Base-by-base conservation (phyloP, 2,113 vertebrate species). In the Columba janthina region DNA sequence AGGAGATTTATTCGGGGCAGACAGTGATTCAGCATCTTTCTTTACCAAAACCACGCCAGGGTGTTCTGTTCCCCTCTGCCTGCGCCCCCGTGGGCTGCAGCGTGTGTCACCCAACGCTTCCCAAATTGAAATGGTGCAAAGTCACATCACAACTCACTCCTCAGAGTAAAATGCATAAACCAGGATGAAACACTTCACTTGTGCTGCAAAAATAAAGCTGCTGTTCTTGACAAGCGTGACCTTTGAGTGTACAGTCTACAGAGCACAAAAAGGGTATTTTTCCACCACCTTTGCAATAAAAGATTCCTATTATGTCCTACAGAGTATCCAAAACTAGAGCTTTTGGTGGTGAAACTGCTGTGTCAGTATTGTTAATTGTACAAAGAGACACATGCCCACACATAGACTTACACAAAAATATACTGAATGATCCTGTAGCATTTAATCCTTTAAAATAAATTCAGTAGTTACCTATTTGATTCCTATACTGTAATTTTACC, bases 11-110 rank as follows among this genome's bases (percentile, higher is more conserved):
- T 85, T 71, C 40, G 31, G 84, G 50, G 31, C 20, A 94, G 66
- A 75, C 21, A 73, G 67, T 77, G 79, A 92, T 80, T 86, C 82
- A 89, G 92, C 75, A 88, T 62, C 85, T 86, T 71, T 54, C 51
- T 51, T 44, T 38, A 60, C 4, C 60, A 54, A 56, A 95, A 70
- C 6, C 54, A n/a, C 0, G 0, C 7, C 56, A 53, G n/a, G 42
- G 34, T 54, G 61, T 44, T 78, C 57, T 44, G 40, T 2, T 3
- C 31, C 56, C 53, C 76, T 77, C 69, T 65, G 73, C 31, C 81
- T 34, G 57, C 85, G 53, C 10, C 58, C 46, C n/a, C 2, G 2
- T 1, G 44, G 58, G 53, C 53, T 48, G 16, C 2, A 60, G 48
- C 5, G 26, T 65, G 6, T 19, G 28, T 74, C 87, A 88, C 26